These are phyloP conservation scores for Darevskia nairensis DNA, from an alignment of 2,797 vertebrate genomes.

Conservation along the genomic window DNA sequence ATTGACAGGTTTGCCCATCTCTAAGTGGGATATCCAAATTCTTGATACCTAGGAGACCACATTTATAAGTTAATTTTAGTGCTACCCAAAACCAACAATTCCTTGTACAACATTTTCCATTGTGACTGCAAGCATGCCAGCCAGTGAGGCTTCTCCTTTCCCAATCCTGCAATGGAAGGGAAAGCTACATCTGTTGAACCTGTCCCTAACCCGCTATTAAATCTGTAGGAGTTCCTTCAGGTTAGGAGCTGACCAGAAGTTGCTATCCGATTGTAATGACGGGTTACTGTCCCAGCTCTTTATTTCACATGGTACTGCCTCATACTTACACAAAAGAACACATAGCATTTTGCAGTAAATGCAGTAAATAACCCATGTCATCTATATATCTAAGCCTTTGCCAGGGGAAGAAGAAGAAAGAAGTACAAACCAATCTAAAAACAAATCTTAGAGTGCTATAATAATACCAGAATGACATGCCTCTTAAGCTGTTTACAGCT, in stretches of 20 bases:
- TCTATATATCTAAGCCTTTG: slow-evolving; percentile 68
- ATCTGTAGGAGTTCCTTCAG: slow-evolving; percentile 22
- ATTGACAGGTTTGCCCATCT: no score
- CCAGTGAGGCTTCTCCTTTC: not conserved
- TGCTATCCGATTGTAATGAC: slow-evolving; percentile 58
- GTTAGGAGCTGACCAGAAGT: slow-evolving; percentile 39
- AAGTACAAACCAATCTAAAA: slow-evolving; percentile 71
- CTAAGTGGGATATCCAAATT: not conserved
- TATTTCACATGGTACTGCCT: slow-evolving; percentile 62
- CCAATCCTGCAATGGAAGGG: not conserved
- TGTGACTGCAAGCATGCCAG: not conserved
- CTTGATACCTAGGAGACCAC: slow-evolving; percentile 1
- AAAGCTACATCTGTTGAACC: slow-evolving; percentile 23
- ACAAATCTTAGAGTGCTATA: slow-evolving; percentile 74
- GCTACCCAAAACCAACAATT: not conserved
- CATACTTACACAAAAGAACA: slow-evolving; percentile 57
- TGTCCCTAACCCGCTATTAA: slow-evolving; percentile 26
- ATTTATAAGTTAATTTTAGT: not conserved
- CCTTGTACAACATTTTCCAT: not conserved
- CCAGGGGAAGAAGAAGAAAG: not conserved
- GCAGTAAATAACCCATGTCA: slow-evolving; percentile 73
- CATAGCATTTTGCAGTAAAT: slow-evolving; percentile 69
- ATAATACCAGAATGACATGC: slow-evolving; percentile 73
- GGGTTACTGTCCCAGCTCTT: slow-evolving; percentile 48
- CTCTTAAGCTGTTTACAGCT: slow-evolving; percentile 78